Conservation (phyloP, 2,113 vertebrate species). For the Sula dactylatra region DNA sequence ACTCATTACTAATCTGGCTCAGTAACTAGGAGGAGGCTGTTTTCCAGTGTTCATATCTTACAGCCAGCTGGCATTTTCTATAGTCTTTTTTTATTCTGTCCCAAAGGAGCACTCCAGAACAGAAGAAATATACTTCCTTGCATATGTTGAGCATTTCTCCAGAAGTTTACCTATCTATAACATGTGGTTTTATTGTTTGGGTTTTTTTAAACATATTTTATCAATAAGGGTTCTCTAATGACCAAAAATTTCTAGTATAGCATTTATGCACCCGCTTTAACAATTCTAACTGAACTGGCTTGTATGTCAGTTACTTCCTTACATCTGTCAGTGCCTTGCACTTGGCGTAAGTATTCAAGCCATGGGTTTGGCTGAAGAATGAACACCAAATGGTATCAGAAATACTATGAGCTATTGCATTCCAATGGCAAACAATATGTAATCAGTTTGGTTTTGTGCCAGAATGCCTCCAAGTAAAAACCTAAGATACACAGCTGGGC, state of each 20-base stretch:
- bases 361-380: not conserved
- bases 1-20: not conserved
- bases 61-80: not conserved
- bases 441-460: not conserved
- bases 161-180: not conserved
- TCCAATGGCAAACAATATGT: not conserved
- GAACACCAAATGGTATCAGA: not conserved
- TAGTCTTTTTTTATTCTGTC: not conserved
- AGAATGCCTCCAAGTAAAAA: not conserved
- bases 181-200: not conserved
- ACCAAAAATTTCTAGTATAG: too few species aligned
- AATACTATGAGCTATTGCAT: not conserved
- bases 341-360: not conserved
- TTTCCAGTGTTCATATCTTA: fast-evolving
- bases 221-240: not conserved
- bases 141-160: not conserved
- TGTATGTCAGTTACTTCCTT: not conserved
- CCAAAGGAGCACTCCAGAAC: not conserved
- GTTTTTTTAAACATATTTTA: not conserved
- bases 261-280: not conserved
- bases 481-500: not conserved
- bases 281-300: not conserved
- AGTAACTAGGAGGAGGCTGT: not conserved
- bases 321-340: not conserved
- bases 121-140: not conserved